phyloP scores from a whole-genome alignment of 2,113 vertebrate genomes.

The Platysteira castanea region DNA sequence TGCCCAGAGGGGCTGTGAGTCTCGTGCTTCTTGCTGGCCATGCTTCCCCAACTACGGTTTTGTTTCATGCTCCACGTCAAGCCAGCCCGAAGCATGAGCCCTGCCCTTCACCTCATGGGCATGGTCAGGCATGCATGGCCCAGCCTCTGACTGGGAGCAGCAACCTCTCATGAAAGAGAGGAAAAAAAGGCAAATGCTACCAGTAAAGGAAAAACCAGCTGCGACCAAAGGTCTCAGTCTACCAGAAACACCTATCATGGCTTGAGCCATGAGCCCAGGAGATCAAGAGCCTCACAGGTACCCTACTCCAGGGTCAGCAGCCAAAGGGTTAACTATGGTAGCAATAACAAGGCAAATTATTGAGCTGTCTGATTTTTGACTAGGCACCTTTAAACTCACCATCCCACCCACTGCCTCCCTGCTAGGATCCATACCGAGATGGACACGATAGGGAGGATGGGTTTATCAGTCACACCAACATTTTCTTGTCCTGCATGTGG shows the following conservation, averaged over 20 bases:
- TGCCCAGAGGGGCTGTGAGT: slow-evolving; percentile 34
- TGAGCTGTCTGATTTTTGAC: background rate
- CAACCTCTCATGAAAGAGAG: background rate
- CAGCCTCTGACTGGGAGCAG: background rate
- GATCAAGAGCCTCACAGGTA: background rate
- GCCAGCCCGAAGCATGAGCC: background rate
- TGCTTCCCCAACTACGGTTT: background rate
- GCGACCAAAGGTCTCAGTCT: background rate
- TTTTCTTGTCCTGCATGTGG: background rate
- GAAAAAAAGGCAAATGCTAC: background rate
- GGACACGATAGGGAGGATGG: background rate
- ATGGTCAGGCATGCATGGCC: background rate
- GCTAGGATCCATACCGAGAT: background rate
- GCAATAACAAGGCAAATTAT: background rate
- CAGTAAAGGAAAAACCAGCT: background rate
- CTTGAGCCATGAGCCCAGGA: background rate
- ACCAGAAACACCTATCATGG: background rate
- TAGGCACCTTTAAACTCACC: background rate
- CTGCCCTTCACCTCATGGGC: slow-evolving; percentile 7
- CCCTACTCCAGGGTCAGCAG: background rate
- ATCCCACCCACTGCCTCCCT: background rate
- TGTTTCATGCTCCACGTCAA: background rate
- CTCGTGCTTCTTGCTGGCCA: background rate
- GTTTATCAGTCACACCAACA: background rate
- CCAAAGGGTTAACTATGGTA: background rate